phyloP scores from a whole-genome alignment of 2,888 invertebrate genomes.

The Chrysolina americana region DNA sequence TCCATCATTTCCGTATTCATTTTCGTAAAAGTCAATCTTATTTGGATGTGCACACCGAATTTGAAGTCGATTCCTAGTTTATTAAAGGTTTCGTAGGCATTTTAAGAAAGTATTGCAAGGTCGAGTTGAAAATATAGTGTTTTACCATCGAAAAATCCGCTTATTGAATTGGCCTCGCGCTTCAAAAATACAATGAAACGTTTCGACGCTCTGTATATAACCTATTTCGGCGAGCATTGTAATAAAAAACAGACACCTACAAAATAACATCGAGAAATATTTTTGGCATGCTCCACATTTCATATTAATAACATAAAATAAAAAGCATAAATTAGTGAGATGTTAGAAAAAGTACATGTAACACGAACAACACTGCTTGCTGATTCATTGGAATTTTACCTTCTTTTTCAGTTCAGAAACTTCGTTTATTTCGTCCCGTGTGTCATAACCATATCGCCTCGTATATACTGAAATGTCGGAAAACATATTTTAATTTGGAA shows the following conservation, averaged over 20 bases:
- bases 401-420: conserved; percentile 46
- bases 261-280: conserved; percentile 25
- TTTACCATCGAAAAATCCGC: too few species aligned
- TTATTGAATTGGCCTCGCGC: too few species aligned
- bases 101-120: too few species aligned
- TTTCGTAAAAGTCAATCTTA: too few species aligned
- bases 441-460: conserved; percentile 55
- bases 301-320: conserved; percentile 39
- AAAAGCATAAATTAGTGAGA: conserved; percentile 35
- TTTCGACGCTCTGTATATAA: background rate
- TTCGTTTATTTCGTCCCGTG: conserved; percentile 48
- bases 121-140: too few species aligned
- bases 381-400: conserved; percentile 36
- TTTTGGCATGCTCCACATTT: conserved; percentile 34
- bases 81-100: too few species aligned
- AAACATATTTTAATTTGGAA: conserved; percentile 8
- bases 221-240: conserved; percentile 9
- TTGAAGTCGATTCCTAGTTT: too few species aligned
- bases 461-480: conserved; percentile 58
- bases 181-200: too few species aligned
- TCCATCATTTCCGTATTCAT: too few species aligned
- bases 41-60: too few species aligned
- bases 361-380: conserved; percentile 26
- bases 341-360: conserved; percentile 28
- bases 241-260: conserved; percentile 15